These are phyloP conservation scores for Laticauda colubrina DNA, from an alignment of 2,113 vertebrate species.

Conservation along the genomic window DNA sequence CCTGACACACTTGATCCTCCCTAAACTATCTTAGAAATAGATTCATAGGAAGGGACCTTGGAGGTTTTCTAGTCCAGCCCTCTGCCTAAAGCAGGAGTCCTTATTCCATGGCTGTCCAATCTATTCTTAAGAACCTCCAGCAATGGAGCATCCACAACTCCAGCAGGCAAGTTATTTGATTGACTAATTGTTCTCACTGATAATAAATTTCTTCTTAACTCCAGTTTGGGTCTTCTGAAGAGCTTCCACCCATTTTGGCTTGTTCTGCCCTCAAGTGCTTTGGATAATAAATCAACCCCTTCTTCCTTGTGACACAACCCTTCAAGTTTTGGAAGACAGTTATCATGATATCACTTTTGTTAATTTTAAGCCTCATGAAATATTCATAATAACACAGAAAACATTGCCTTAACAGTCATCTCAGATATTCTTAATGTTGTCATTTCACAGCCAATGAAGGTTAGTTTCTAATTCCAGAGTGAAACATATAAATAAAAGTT, in stretches of 20 bases:
- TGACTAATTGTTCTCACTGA: too few species aligned
- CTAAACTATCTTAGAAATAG: background rate
- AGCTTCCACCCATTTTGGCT: background rate
- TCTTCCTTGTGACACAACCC: background rate
- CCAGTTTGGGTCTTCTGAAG: background rate
- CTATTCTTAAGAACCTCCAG: background rate
- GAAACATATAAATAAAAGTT: background rate
- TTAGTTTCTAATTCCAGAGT: background rate
- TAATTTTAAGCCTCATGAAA: background rate
- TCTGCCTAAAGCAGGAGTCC: background rate
- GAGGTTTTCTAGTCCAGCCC: background rate
- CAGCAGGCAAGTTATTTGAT: background rate
- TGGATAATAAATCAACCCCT: background rate
- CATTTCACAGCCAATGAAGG: background rate
- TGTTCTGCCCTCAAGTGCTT: background rate
- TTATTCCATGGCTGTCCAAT: background rate
- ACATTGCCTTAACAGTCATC: background rate
- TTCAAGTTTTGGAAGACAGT: background rate
- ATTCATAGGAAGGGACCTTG: background rate
- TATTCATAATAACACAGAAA: constrained; percentile 1
- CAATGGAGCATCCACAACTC: background rate
- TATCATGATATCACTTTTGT: background rate
- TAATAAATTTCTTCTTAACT: background rate
- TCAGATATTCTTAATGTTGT: background rate
- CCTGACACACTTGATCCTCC: background rate